Evolutionary conservation across 2,888 invertebrate genomes (phyloP), one percentile per base, ranked within the genome.

Genomic region (Drosophila seclusa): DNA sequence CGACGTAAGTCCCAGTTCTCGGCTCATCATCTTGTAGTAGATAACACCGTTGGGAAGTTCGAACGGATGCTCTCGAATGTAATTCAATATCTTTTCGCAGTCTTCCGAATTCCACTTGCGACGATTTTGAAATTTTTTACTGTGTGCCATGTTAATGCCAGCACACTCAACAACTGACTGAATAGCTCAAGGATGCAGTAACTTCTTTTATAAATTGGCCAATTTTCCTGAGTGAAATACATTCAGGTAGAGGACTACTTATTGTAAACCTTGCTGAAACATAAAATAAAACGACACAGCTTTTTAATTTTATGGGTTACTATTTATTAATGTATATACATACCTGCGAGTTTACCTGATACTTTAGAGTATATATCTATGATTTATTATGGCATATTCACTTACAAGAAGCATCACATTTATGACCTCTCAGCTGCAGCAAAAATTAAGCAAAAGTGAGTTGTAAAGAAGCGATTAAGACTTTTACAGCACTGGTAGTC

Each of bases 11-110:
- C 21, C 34, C 2, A 66, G 40, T 1, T 13, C 13, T 7, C 18
- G n/a, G 2, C n/a, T 2, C 68, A 69, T 58, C 38, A 13, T 29
- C n/a, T 40, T 45, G 24, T 54, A 69, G n/a, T 59, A 69, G 2
- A 10, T 10, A 18, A 8, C 11, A 7, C 31, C 24, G 10, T 10
- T 42, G 31, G 67, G 66, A 0, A 11, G 3, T 29, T 61, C 24
- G 13, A 62, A 62, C 5, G n/a, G n/a, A 21, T 49, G 24, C 6
- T 13, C 16, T 13, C 24, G 38, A 29, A 67, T 48, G 18, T 24
- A 67, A 1, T 49, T 1, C 6, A 67, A 31, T 5, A 67, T 54
- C n/a, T 32, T 34, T 3, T 34, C 7, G 18, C 34, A 36, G 27
- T 63, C 63, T 13, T 16, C 40, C 10, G 18, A 0, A 8, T 13